Evolutionary conservation across 2,888 invertebrate genomes (phyloP).

Genomic region (Eudemis profundana): DNA sequence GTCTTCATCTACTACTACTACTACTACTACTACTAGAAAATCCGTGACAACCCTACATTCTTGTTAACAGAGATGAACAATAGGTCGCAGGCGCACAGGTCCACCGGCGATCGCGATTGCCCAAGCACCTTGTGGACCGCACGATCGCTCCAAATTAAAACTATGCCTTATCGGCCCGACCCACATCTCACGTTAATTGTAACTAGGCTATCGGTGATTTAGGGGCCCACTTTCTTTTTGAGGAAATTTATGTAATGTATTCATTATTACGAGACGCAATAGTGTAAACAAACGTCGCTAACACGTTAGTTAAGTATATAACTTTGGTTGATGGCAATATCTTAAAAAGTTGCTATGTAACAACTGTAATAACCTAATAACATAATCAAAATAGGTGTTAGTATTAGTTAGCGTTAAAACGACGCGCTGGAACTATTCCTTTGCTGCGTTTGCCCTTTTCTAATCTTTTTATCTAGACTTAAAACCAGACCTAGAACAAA

Average conservation of each 20-base stretch:
- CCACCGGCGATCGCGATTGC: constrained; percentile 36
- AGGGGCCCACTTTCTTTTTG: constrained; percentile 38
- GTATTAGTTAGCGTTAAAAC: too few relatives aligned
- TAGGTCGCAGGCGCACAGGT: constrained; percentile 42
- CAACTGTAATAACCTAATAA: too few relatives aligned
- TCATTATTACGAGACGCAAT: constrained; percentile 4
- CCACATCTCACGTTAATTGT: constrained; percentile 53
- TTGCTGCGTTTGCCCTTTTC: too few relatives aligned
- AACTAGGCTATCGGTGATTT: constrained; percentile 38
- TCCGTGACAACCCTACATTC: constrained; percentile 26
- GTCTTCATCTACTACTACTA: too few relatives aligned
- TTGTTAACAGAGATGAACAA: constrained; percentile 48
- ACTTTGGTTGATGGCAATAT: too few relatives aligned
- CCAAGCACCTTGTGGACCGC: constrained; percentile 53
- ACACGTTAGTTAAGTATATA: too few relatives aligned
- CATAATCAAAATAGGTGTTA: too few relatives aligned
- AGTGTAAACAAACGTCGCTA: constrained; percentile 19
- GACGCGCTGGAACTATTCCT: too few relatives aligned
- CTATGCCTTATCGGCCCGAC: constrained; percentile 61
- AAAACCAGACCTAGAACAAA: too few relatives aligned
- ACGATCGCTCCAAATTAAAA: constrained; percentile 70
- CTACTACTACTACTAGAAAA: neutral
- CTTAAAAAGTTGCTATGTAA: too few relatives aligned
- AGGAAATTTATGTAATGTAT: constrained; percentile 12
- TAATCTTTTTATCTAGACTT: too few relatives aligned